These are phyloP conservation scores for Glossosoma conforme DNA, from an alignment of 1,140 invertebrate species.

Conservation along the genomic window DNA sequence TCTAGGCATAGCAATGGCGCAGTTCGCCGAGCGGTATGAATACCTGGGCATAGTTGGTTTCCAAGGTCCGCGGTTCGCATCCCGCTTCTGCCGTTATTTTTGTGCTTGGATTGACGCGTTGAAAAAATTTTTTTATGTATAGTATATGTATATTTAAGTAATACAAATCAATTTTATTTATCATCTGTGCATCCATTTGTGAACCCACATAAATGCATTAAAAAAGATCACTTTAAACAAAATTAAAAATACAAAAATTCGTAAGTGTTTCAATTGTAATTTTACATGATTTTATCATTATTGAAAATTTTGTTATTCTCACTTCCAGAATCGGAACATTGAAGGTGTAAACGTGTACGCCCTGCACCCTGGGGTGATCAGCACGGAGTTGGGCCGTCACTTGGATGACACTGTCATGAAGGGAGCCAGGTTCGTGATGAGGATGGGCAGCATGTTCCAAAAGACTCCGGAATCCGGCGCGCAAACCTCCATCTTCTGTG, in stretches of 20 bases:
- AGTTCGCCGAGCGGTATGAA: no score
- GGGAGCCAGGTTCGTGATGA: conserved; percentile 33
- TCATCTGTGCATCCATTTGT: not conserved
- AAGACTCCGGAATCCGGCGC: conserved; percentile 66
- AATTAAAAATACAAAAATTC: not conserved
- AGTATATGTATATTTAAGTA: no score
- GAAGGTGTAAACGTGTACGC: conserved; percentile 70
- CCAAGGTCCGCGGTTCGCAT: no score
- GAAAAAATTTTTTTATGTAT: no score
- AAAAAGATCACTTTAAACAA: not conserved
- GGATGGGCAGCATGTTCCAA: conserved; percentile 59
- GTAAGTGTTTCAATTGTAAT: not conserved
- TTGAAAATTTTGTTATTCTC: not conserved
- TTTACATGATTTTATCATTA: not conserved
- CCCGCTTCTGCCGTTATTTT: no score
- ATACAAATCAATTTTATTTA: not conserved
- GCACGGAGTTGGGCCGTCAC: conserved; percentile 72
- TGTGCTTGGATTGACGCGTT: no score
- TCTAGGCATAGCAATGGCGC: no score
- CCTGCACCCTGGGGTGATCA: conserved; percentile 77
- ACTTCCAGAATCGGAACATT: conserved; percentile 19
- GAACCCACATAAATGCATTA: not conserved
- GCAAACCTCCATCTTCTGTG: conserved; percentile 63
- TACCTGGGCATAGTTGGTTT: no score
- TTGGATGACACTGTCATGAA: conserved; percentile 35